Base-by-base conservation (phyloP, 2,888 invertebrate genomes). In the Mechanitis mazaeus region DNA sequence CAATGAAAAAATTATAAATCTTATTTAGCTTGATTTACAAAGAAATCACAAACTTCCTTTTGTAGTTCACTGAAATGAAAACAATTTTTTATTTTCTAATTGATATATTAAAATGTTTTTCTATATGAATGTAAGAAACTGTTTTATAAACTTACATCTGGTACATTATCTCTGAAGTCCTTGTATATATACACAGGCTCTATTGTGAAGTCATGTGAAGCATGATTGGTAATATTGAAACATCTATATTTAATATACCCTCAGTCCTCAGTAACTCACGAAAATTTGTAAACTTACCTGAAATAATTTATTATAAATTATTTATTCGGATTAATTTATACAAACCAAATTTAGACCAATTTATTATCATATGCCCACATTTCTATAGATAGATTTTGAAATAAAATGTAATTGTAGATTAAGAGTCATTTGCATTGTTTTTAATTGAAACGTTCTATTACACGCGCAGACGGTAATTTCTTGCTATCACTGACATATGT, bases 221-320 rank as follows among this genome's bases (percentile, higher is more conserved):
- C n/a, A n/a, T 63, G 0, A 66, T 54, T 4, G 78, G 68, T 20
- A 83, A 69, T 2, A 72, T 58, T 31, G 83, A 64, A 20, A 65
- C 61, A 54, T 84, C 78, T 2, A 76, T 66, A 53, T 71, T 80
- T 2, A 83, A 55, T 74, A 69, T 2, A 78, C 71, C 59, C 72
- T 68, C 3, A 80, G 57, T 3, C 68, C 74, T 55, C 79, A 73
- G 53, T 71, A 71, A 9, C 70, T 54, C 5, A 83, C 79, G 59
- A 66, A 63, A 47, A 83, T 71, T 2, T 74, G 74, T 7, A 83
- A 59, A 54, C 67, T 71, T 33, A 72, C 76, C 84, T 84, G 72
- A 61, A 77, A 50, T 9, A 7, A 11, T 42, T 42, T 42, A 9
- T 42, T 42, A 9, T 0, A 5, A 42, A 3, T 9, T 42, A 9